Evolutionary conservation across 35 echinoderm and acorn worm species (phyloP).

Genomic region (Apostichopus californicus): DNA sequence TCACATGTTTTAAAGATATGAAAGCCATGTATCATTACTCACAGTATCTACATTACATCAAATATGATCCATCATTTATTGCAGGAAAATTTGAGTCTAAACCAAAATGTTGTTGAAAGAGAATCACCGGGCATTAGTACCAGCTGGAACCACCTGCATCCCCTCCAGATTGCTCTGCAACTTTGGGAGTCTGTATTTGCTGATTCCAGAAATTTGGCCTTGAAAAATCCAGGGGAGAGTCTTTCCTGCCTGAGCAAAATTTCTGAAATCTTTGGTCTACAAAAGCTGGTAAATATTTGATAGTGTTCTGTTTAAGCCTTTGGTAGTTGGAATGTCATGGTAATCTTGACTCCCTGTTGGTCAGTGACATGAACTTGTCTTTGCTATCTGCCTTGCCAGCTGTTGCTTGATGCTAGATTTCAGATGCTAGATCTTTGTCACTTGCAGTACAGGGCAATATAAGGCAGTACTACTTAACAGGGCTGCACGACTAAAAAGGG

Average conservation of each 20-base stretch:
- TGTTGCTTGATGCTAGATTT: too few relatives aligned
- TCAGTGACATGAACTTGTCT: too few relatives aligned
- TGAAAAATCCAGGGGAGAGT: not conserved
- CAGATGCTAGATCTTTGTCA: too few relatives aligned
- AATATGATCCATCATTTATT: not conserved
- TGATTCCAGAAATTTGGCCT: not conserved
- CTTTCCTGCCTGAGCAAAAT: conserved; percentile 22
- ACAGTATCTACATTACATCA: too few relatives aligned
- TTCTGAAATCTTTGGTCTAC: conserved; percentile 35
- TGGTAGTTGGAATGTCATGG: too few relatives aligned
- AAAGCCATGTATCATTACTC: too few relatives aligned
- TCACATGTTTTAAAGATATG: too few relatives aligned
- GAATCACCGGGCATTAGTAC: not conserved
- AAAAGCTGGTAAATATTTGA: conserved; percentile 20
- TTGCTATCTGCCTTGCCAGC: too few relatives aligned
- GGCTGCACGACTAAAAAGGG: too few relatives aligned
- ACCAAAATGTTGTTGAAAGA: conserved; percentile 12
- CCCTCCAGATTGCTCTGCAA: conserved; percentile 65
- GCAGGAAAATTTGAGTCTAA: conserved; percentile 6
- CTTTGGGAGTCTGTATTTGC: conserved; percentile 59
- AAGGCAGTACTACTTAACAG: too few relatives aligned
- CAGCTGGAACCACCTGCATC: conserved; percentile 27
- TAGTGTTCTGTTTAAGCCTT: not conserved
- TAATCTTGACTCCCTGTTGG: too few relatives aligned
- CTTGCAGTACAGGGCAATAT: too few relatives aligned